Base-by-base conservation (phyloP, 2,113 vertebrate species). In the Antigone vipio region DNA sequence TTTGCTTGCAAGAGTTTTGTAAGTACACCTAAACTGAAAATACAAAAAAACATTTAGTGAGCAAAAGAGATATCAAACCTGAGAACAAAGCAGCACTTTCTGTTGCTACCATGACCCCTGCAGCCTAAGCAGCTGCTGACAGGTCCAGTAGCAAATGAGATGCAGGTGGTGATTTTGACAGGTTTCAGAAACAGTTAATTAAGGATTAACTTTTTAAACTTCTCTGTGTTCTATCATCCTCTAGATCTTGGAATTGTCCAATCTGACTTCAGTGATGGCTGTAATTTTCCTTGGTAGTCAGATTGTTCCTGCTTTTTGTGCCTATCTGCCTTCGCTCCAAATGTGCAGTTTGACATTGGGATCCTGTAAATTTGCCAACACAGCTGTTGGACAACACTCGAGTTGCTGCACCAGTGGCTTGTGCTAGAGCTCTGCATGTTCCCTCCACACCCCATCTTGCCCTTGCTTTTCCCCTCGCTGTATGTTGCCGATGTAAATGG, bases 151-250 rank as follows among this genome's bases (percentile, higher is more conserved):
- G 64, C n/a, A 80, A 80, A 50, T 1, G 4, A 35, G 15, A 59
- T 45, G n/a, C 76, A 83, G 85, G 88, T 59, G 85, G 34, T n/a
- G 85, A 94, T 95, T 96, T 94, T 3, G 0, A 59, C 67, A 93
- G 82, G 17, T 85, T 91, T 92, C 74, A 93, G 91, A 80, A 93
- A 67, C 11, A 59, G n/a, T 47, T 87, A 80, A 60, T 79, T 78
- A 29, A 56, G 40, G 90, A 88, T 94, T 94, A 88, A 32, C 71
- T 85, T 85, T 44, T 83, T 92, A 94, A 97, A 78, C 82, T 66
- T 66, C 27, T 68, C 34, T 94, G 92, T 79, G 58, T 94, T 92
- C 53, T 87, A 35, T 90, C 85, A 80, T 93, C 42, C 56, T 80
- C 2, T 56, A 24, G 44, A 47, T 85, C 56, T 11, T 94, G 38